Base-by-base conservation (phyloP, 2,797 vertebrate genomes). In the Syngnathus rostellatus region DNA sequence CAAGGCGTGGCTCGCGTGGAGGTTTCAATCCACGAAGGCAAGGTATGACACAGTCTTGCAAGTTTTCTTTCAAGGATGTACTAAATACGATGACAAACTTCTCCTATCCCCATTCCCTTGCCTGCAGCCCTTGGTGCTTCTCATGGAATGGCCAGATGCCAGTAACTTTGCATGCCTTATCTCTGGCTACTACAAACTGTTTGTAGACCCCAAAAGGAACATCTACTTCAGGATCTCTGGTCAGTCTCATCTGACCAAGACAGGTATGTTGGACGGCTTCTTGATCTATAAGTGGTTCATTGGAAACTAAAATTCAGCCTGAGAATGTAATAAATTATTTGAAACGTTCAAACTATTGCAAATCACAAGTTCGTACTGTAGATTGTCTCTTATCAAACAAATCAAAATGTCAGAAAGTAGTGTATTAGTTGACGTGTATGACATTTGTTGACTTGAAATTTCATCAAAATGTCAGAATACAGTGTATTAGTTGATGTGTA, bases 91-190 rank as follows among this genome's bases (percentile, higher is more conserved):
- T 21, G 41, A 31, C 21, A 8, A 0, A 14, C 2, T 14, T 41
- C 12, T 62, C 45, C 31, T 57, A 57, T 60, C 31, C 31, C 31
- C 40, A 82, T 81, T 72, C 68, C 76, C 72, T 72, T 80, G 73
- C 70, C 68, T 79, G 81, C 86, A 98, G 96, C 93, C 97, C 0
- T 86, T 99, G 83, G 94, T 99, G 73, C 83, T 99, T 77, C 91
- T 98, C 76, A 98, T 99, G 97, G 97, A 99, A 88, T 99, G 96
- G 95, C 96, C 96, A 0, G 97, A 98, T 85, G 96, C 96, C 79
- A 95, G 94, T 85, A 98, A 97, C 86, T 99, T 98, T 66, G 95
- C 97, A 74, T 95, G 94, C 84, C 92, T 99, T 73, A 96, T 98
- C 40, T 93, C 96, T 5, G 96, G 96, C 76, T 99, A 98, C 91